These are phyloP conservation scores for Acrobeloides nanus DNA, from an alignment of 2,888 invertebrate species.

Conservation along the genomic window DNA sequence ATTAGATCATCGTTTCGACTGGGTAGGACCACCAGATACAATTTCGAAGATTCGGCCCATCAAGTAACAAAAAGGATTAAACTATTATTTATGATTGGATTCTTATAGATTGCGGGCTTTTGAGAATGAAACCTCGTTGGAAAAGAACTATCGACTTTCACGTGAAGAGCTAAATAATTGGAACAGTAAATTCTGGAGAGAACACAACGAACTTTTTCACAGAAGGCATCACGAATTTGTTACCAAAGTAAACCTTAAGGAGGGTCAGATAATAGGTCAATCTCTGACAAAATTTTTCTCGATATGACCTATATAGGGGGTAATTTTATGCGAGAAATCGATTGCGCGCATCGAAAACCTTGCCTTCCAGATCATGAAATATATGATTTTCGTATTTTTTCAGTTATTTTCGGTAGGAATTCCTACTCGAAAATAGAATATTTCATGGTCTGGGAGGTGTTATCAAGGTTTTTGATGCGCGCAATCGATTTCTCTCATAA, in stretches of 20 bases:
- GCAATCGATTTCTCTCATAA: too few species aligned
- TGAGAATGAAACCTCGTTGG: slow-evolving; percentile 37
- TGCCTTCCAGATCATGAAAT: too few species aligned
- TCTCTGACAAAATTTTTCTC: too few species aligned
- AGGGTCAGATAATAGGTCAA: neutral
- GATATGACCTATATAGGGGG: too few species aligned
- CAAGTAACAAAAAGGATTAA: slow-evolving; percentile 20
- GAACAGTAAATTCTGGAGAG: slow-evolving; percentile 47
- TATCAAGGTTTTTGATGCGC: too few species aligned
- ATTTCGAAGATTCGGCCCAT: slow-evolving; percentile 43
- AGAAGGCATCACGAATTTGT: slow-evolving; percentile 16
- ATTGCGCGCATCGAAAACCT: too few species aligned
- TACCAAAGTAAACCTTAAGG: slow-evolving; percentile 12
- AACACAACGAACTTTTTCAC: slow-evolving; percentile 44
- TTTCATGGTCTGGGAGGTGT: too few species aligned
- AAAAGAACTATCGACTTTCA: slow-evolving; percentile 33
- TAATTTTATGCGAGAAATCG: too few species aligned
- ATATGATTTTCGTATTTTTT: too few species aligned
- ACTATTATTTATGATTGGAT: slow-evolving; percentile 2
- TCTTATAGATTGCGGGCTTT: slow-evolving; percentile 33
- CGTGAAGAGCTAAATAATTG: slow-evolving; percentile 44
- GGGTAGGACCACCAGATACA: slow-evolving; percentile 49
- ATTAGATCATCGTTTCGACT: slow-evolving; percentile 45
- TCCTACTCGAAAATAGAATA: too few species aligned
- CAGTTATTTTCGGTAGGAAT: too few species aligned